Base-by-base conservation (phyloP, 2,113 vertebrate species). In the Acanthochromis polyacanthus region DNA sequence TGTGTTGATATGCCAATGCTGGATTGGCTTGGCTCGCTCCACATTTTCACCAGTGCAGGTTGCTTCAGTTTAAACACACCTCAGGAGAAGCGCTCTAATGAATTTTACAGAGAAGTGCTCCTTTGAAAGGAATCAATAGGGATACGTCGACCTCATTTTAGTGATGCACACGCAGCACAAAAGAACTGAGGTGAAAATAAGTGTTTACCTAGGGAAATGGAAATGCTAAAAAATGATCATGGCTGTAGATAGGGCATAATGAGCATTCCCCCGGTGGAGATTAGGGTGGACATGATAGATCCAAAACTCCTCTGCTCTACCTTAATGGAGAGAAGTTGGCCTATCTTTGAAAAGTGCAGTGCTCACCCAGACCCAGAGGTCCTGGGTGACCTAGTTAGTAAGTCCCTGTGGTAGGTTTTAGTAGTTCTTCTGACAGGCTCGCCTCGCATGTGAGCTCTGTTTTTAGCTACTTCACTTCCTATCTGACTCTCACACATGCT, bases 381-480 rank as follows among this genome's bases (percentile, higher is more conserved):
- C 86, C 65, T 88, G 57, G 45, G 64, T 90, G 90, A 91, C 93
- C 93, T 84, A 93, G 88, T 91, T 93, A 91, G 88, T 69, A 43
- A 66, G 77, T 87, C 88, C 90, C 86, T 55, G 72, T 76, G 83
- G 90, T 90, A 83, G 74, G 77, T 88, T 84, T 87, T 58, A 85
- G 80, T 28, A 69, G 80, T 80, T 84, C 75, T 61, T 86, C 80
- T 88, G 83, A 90, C 84, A 91, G 80, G n/a, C 86, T 68, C 10
- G 43, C 68, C 80, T 91, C n/a, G 12, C 66, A 65, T 80, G 80
- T 78, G 45, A 77, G 88, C 75, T 70, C 85, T 75, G 89, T 89
- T 93, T 90, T 89, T 90, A 88, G 86, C 78, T 78, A 10, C 74
- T 89, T 89, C 82, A 85, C 90, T 88, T 89, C 80, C 86, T 87